These are phyloP conservation scores for Onychorhynchus coronatus DNA, from an alignment of 2,113 vertebrate genomes.

Conservation along the genomic window DNA sequence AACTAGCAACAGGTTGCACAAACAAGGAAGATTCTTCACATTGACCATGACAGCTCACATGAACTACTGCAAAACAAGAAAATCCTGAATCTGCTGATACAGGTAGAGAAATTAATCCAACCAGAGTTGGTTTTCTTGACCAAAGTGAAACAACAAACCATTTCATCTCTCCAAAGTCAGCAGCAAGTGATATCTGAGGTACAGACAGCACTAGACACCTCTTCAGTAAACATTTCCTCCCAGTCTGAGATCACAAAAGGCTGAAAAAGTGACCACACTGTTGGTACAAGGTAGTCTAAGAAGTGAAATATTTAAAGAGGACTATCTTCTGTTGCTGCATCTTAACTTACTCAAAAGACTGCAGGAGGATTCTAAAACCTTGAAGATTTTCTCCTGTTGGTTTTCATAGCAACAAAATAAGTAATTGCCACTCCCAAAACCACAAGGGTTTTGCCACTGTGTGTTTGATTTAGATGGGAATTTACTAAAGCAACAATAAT, in stretches of 20 bases:
- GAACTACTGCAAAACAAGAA: not conserved
- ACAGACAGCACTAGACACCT: accelerated
- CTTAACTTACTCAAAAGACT: not conserved
- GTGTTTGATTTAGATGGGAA: not conserved
- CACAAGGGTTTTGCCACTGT: not conserved
- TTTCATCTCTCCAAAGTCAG: not conserved
- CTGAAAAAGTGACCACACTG: not conserved
- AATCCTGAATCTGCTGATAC: not conserved
- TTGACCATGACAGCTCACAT: not conserved
- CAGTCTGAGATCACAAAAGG: not conserved
- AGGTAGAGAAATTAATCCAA: not conserved
- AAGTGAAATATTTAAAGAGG: not conserved
- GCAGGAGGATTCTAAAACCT: not conserved
- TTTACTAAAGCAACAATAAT: not conserved
- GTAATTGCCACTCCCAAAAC: not conserved
- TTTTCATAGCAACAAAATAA: not conserved
- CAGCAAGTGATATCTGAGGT: not conserved
- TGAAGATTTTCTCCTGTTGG: not conserved
- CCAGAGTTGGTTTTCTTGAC: not conserved
- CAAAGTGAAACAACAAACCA: not conserved
- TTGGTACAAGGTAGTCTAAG: not conserved
- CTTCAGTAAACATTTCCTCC: not conserved
- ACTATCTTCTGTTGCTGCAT: not conserved
- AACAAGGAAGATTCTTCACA: not conserved
- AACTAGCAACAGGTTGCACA: not conserved